Percentiles rank a stretch among this genome's conserved stretches.
phyloP scores from a whole-genome alignment of 2,797 vertebrate genomes.

The Rallus crepitans region DNA sequence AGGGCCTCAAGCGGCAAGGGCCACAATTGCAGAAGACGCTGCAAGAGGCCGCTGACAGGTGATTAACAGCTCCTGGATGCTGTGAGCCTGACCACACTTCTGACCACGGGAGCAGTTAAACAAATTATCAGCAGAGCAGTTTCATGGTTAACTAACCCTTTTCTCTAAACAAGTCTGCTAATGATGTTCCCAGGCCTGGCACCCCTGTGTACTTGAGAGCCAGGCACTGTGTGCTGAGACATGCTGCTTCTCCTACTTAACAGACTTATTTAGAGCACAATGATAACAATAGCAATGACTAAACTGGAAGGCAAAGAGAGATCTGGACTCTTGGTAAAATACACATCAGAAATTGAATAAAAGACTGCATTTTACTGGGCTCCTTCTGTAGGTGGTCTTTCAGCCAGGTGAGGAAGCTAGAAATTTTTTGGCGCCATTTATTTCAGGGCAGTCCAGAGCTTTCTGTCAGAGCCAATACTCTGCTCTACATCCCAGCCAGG shows the following conservation, averaged over 20 bases:
- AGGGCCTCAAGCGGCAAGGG: slow-evolving; percentile 6
- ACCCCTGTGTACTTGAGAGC: not conserved
- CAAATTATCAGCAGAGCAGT: slow-evolving; percentile 66
- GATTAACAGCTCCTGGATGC: slow-evolving; percentile 73
- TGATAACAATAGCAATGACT: not conserved
- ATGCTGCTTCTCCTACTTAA: not conserved
- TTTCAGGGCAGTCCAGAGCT: not conserved
- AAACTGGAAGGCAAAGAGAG: not conserved
- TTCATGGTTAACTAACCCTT: slow-evolving; percentile 64
- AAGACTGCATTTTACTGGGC: not conserved
- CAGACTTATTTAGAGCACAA: not conserved
- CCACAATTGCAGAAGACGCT: slow-evolving; percentile 48
- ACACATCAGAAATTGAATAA: not conserved
- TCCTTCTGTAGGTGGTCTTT: not conserved
- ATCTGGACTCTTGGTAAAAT: not conserved
- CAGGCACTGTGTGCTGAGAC: not conserved
- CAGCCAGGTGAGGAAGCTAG: not conserved
- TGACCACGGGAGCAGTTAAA: slow-evolving; percentile 64
- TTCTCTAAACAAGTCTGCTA: slow-evolving; percentile 42
- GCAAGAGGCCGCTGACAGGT: slow-evolving; percentile 56
- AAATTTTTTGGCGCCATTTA: not conserved
- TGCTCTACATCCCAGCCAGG: not conserved
- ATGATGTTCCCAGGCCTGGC: slow-evolving; percentile 25
- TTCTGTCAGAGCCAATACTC: not conserved
- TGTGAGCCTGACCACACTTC: slow-evolving; percentile 63